Conservation (phyloP, 1,140 invertebrate genomes). For the Drosophila bipectinata region DNA sequence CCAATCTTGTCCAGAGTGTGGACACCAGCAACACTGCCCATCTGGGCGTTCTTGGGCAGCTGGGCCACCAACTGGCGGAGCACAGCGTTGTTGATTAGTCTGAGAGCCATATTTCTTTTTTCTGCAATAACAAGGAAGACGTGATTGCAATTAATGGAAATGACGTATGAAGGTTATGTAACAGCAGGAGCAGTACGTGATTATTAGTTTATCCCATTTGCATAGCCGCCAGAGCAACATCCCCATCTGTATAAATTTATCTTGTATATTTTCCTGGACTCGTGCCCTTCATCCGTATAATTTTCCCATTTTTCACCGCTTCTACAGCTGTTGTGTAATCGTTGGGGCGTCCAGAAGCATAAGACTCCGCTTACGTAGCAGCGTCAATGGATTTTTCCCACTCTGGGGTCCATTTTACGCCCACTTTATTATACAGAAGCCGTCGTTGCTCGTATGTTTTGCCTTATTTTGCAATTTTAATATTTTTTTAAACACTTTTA, state of each 20-base stretch:
- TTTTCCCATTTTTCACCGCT: slow-evolving; percentile 52
- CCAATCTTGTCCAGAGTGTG: slow-evolving; percentile 87
- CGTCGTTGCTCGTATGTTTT: neutral
- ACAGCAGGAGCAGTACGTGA: slow-evolving; percentile 13
- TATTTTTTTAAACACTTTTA: slow-evolving; percentile 21
- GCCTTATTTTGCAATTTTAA: neutral
- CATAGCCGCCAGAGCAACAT: slow-evolving; percentile 1
- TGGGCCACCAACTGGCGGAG: slow-evolving; percentile 68
- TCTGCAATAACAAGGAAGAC: slow-evolving; percentile 20
- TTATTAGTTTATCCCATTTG: slow-evolving; percentile 1
- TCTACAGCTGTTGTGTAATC: slow-evolving; percentile 71
- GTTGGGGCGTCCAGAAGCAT: neutral
- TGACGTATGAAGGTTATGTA: slow-evolving; percentile 31
- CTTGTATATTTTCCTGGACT: slow-evolving; percentile 9
- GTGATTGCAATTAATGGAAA: slow-evolving; percentile 3
- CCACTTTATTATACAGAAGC: neutral
- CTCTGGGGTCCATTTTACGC: neutral
- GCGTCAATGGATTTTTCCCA: neutral
- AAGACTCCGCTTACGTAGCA: neutral
- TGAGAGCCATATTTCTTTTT: slow-evolving; percentile 69
- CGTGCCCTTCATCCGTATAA: slow-evolving; percentile 35
- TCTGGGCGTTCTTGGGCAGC: slow-evolving; percentile 60
- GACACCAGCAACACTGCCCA: slow-evolving; percentile 69
- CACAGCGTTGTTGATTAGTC: slow-evolving; percentile 69
- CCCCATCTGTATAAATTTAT: neutral